A percentile compares a stretch with the other conserved stretches of the same genome.
phyloP scores from a whole-genome alignment of 2,888 invertebrate species.

The Drosophila maculinotata region DNA sequence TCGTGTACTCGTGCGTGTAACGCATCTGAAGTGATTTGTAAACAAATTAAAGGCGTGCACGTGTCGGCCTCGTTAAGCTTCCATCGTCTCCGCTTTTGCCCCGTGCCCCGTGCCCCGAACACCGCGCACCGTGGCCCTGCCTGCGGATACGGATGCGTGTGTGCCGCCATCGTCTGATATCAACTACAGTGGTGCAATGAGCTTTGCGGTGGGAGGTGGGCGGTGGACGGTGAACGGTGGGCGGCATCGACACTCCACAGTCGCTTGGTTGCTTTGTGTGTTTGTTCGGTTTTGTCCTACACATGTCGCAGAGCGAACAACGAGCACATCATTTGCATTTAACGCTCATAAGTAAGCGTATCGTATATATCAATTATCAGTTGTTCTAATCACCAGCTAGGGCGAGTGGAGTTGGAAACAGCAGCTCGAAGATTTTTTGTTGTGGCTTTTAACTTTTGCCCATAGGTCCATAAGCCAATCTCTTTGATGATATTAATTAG shows the following conservation, averaged over 20 bases:
- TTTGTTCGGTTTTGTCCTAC: conserved; percentile 39
- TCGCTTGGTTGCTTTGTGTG: conserved; percentile 25
- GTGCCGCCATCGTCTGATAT: conserved; percentile 42
- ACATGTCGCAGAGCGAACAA: conserved; percentile 27
- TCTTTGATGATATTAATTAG: conserved; percentile 59
- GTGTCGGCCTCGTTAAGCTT: conserved; percentile 84
- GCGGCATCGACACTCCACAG: conserved; percentile 6
- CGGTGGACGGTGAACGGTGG: conserved; percentile 17
- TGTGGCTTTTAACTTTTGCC: conserved; percentile 56
- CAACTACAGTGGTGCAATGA: conserved; percentile 58
- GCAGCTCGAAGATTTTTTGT: conserved; percentile 26
- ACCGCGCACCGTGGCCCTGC: not conserved
- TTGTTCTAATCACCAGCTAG: conserved; percentile 45
- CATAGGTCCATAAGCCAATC: conserved; percentile 41
- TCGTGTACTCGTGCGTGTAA: conserved; percentile 82
- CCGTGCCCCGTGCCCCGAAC: not conserved
- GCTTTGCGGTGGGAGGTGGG: conserved; percentile 53
- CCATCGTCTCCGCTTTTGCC: conserved; percentile 33
- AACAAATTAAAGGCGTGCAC: conserved; percentile 85
- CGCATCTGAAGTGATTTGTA: conserved; percentile 85
- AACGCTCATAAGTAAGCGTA: conserved; percentile 68
- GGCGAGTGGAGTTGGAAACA: too few species aligned
- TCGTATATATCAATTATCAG: conserved; percentile 66
- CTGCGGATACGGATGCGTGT: conserved; percentile 51
- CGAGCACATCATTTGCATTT: conserved; percentile 61